These are phyloP conservation scores for Orthosia gracilis DNA, from an alignment of 2,888 invertebrate species.

Conservation along the genomic window DNA sequence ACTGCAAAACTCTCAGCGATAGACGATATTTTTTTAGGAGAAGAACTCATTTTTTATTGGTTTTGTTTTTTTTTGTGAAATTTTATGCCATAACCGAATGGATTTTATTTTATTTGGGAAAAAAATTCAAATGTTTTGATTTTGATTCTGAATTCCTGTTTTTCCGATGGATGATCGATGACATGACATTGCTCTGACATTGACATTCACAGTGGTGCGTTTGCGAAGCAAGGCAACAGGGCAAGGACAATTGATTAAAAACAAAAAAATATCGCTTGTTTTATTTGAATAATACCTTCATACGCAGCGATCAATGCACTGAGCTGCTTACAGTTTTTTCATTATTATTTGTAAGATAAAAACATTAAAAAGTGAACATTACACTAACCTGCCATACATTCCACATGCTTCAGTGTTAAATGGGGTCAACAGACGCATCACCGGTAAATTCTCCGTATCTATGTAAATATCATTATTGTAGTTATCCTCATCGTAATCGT, in stretches of 20 bases:
- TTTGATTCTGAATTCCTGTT: neutral
- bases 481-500: constrained; percentile 49
- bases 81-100: constrained; percentile 57
- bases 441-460: constrained; percentile 83
- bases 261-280: neutral
- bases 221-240: constrained; percentile 16
- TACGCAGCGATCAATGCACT: neutral
- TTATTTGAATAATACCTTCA: neutral
- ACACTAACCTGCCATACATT: constrained; percentile 82
- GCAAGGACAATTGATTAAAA: neutral
- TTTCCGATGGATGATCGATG: constrained; percentile 14
- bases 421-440: constrained; percentile 84
- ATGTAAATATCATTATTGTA: constrained; percentile 76
- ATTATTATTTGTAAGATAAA: neutral
- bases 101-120: constrained; percentile 44
- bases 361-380: neutral
- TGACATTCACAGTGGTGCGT: constrained; percentile 33
- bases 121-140: constrained; percentile 46
- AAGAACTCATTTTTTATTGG: constrained; percentile 72
- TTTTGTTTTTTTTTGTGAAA: constrained; percentile 9
- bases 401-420: constrained; percentile 80
- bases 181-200: constrained; percentile 42
- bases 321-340: neutral
- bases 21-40: neutral
- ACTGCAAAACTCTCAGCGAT: too few species aligned